phyloP scores from a whole-genome alignment of 2,113 vertebrate genomes.

The Cryptomyrus ogoouensis region DNA sequence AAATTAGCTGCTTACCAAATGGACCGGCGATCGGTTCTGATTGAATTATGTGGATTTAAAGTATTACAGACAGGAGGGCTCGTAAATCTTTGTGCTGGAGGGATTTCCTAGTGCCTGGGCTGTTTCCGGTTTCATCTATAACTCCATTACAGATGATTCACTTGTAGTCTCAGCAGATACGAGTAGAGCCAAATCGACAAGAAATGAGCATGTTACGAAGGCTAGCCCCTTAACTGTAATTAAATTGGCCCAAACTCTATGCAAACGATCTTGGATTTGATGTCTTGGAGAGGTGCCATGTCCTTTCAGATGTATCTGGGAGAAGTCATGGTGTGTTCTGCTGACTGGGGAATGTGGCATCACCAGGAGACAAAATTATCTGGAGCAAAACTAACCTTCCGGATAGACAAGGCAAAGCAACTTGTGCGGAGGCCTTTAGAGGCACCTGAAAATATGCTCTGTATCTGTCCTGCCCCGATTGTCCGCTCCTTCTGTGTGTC shows the following conservation, averaged over 20 bases:
- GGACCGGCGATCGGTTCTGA: background rate
- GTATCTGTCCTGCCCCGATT: no score
- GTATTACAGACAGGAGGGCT: background rate
- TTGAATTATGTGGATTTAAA: background rate
- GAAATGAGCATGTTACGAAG: background rate
- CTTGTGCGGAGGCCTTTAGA: background rate
- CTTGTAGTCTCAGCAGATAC: background rate
- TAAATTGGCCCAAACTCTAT: background rate
- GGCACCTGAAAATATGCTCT: background rate
- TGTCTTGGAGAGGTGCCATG: background rate
- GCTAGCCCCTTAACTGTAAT: background rate
- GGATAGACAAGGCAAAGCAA: background rate
- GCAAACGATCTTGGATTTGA: background rate
- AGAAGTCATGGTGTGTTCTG: background rate
- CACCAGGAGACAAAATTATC: background rate
- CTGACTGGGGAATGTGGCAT: background rate
- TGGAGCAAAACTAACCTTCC: background rate
- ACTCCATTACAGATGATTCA: background rate
- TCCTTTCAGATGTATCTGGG: background rate
- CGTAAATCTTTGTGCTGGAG: background rate
- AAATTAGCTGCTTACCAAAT: background rate
- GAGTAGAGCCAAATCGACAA: background rate
- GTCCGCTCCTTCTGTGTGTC: no score
- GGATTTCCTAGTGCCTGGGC: background rate
- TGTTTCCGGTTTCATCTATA: background rate